Evolutionary conservation across 37 sponge, comb jelly and placozoan genomes (phyloP), one percentile per base, ranked within the genome.

Genomic region (Tethya wilhelma): DNA sequence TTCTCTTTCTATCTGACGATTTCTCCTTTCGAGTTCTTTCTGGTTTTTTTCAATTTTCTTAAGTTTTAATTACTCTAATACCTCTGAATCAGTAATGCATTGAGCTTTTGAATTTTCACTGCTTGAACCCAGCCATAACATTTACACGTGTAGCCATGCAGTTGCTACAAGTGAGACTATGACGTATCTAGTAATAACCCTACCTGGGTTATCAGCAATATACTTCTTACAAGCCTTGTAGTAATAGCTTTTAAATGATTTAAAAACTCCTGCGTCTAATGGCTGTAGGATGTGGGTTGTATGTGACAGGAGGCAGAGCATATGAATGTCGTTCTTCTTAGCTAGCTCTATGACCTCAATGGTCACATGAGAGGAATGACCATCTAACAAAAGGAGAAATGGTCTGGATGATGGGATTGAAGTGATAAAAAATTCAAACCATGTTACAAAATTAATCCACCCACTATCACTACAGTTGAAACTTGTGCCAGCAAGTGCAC

Each of bases 261-360:
- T 80, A 64, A 81, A 87, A 1, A 87, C 76, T 9, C 82, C 71
- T 1, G 82, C 64, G 36, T 88, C 82, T 38, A 87, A 49, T 12
- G 78, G 89, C 41, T 88, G 89, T 1, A 88, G 78, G 30, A 88
- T 75, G 43, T 88, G 89, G 0, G 72, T 88, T 4, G 78, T 81
- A 40, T 88, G 89, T 0, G 83, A 30, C 22, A 83, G 89, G 0
- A 81, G 55, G 32, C 78, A 88, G 28, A 88, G 65, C 9, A 88
- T 32, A 41, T 88, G 56, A 0, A 88, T 81, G 70, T 56, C 78
- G 77, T 81, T 88, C 14, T 34, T 46, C 7, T 59, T 53, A n/a
- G 82, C 83, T 58, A 81, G 46, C 60, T 88, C 81, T 44, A 86
- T 78, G 29, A 79, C 33, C 23, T 78, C 67, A n/a, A n/a, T 28